These are phyloP conservation scores for Drosophila kurseongensis DNA, from an alignment of 1,140 invertebrate species.

Conservation along the genomic window DNA sequence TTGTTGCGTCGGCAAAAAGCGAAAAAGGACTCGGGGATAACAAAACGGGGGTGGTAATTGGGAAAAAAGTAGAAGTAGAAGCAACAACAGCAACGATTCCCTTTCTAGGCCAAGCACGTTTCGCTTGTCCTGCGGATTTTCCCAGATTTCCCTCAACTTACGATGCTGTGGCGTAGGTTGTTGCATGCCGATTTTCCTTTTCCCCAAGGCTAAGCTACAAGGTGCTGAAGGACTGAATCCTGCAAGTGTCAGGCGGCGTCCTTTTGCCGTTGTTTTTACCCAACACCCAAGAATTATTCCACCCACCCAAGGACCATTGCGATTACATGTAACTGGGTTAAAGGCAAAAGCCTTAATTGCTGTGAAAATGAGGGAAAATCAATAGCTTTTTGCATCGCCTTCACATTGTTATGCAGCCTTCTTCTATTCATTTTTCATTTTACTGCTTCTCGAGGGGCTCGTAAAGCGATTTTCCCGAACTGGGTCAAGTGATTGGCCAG, in stretches of 20 bases:
- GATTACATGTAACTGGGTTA: slow-evolving; percentile 49
- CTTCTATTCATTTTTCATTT: background rate
- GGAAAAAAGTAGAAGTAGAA: background rate
- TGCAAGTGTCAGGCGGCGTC: slow-evolving; percentile 67
- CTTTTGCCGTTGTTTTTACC: background rate
- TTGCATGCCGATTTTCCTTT: background rate
- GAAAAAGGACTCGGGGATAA: slow-evolving; percentile 9
- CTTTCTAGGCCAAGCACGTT: slow-evolving; percentile 18
- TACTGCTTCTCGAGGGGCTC: slow-evolving; percentile 2
- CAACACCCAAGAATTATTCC: slow-evolving; percentile 7
- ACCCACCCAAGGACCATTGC: slow-evolving; percentile 25
- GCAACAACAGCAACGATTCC: background rate
- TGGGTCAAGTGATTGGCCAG: slow-evolving; percentile 62
- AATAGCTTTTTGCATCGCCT: slow-evolving; percentile 54
- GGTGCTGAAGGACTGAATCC: slow-evolving; percentile 38
- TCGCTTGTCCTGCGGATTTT: slow-evolving; percentile 26
- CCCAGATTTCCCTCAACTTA: slow-evolving; percentile 32
- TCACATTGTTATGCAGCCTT: slow-evolving; percentile 23
- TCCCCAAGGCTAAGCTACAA: background rate
- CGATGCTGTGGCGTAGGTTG: slow-evolving; percentile 41
- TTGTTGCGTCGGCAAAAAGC: slow-evolving; percentile 33
- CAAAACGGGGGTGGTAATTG: slow-evolving; percentile 12
- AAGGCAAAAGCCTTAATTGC: slow-evolving; percentile 67
- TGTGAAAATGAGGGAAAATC: slow-evolving; percentile 60
- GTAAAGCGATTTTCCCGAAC: slow-evolving; percentile 30